Evolutionary conservation across 2,113 vertebrate species (phyloP), one percentile per base, ranked within the genome.

Genomic region (Caretta caretta): DNA sequence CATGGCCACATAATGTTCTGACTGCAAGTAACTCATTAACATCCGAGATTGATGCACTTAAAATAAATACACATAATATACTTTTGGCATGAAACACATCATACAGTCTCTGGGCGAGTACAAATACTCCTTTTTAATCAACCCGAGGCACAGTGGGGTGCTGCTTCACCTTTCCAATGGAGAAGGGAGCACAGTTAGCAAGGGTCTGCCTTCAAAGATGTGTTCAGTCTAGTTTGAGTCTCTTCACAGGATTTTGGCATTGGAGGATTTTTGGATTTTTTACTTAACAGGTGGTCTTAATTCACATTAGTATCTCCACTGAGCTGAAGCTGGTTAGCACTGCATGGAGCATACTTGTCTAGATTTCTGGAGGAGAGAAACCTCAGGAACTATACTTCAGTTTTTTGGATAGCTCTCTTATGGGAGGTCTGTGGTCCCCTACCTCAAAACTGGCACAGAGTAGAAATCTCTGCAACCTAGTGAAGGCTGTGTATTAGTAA

Each of bases 281-380:
- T 79, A 51, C 98, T 98, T 98, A 97, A 98, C 97, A 98, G 98
- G 98, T 98, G 98, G 98, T 98, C 98, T 97, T 95, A 91, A 88
- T n/a, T 90, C 96, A 93, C 96, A 97, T 94, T 96, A 96, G 90
- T 6, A 0, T 80, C 78, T 98, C 91, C 62, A 84, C 95, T 91
- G 96, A 98, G 98, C 95, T 93, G 90, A 92, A 96, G 97, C 92
- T 17, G 19, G 92, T 76, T 59, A 90, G 95, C 96, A 88, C 97
- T 5, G 96, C 96, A 92, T 9, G 97, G 87, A 89, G 75, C 76
- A 82, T 91, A 88, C 96, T 92, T 95, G 84, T 90, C 94, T 94
- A 62, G 76, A 85, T 97, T 97, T 94, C 97, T 95, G 96, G 94
- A 97, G 92, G 81, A 95, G 93, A 95, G 84, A 95, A 97, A 90